phyloP scores from a whole-genome alignment of 1,140 invertebrate genomes.

The Solenopsis invicta region DNA sequence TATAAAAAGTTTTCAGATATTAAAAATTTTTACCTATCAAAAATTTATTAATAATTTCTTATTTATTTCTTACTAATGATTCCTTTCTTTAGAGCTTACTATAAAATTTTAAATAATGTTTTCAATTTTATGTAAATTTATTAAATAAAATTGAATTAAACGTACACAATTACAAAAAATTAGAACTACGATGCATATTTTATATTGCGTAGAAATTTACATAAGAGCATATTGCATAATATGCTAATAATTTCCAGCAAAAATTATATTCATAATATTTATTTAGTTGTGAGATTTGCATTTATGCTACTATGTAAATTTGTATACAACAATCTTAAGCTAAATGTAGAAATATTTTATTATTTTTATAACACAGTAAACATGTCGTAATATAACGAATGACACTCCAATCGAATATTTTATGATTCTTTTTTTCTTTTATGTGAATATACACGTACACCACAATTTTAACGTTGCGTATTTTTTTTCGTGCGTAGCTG shows the following conservation, averaged over 20 bases:
- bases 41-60: not conserved
- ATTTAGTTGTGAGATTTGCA: not conserved
- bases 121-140: not conserved
- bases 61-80: not conserved
- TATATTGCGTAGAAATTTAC: slow-evolving; percentile 11
- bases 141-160: slow-evolving; percentile 4
- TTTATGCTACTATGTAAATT: slow-evolving; percentile 41
- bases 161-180: not conserved
- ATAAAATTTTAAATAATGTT: not conserved
- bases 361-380: not conserved
- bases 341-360: not conserved
- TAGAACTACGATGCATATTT: not conserved
- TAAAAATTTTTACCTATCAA: slow-evolving; percentile 8
- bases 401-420: not conserved
- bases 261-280: slow-evolving; percentile 16
- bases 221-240: slow-evolving; percentile 19
- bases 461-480: slow-evolving; percentile 74
- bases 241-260: not conserved
- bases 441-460: slow-evolving; percentile 35
- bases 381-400: not conserved
- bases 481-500: slow-evolving; percentile 84
- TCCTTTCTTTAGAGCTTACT: not conserved
- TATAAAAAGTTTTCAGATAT: not conserved
- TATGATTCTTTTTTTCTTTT: slow-evolving; percentile 19
- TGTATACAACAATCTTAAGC: not conserved